phyloP scores from a whole-genome alignment of 2,888 invertebrate species.

The Dioctria linearis region DNA sequence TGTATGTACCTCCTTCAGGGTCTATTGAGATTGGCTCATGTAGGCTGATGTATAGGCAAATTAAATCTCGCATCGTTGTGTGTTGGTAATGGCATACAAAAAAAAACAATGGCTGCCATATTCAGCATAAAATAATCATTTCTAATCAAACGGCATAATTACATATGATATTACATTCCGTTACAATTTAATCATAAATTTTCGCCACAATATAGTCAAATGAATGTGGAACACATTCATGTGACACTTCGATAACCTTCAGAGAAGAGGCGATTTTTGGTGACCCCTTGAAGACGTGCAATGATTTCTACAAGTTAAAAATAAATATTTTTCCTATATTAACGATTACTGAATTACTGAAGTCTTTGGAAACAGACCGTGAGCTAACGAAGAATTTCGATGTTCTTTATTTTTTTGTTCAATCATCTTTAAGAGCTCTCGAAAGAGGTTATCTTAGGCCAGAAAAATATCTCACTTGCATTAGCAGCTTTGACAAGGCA shows the following conservation, averaged over 20 bases:
- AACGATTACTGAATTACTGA: background rate
- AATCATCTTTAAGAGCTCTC: background rate
- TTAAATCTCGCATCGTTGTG: too few relatives aligned
- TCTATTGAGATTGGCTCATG: background rate
- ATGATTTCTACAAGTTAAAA: background rate
- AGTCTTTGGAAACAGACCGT: constrained; percentile 9
- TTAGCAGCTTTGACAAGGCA: background rate
- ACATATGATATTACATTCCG: background rate
- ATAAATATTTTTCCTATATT: background rate
- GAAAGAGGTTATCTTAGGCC: constrained; percentile 8
- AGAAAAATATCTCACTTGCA: constrained; percentile 9
- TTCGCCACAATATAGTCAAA: background rate
- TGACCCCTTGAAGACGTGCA: background rate
- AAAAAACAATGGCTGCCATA: background rate
- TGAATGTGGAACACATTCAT: background rate
- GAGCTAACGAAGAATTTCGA: background rate
- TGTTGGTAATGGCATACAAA: too few relatives aligned
- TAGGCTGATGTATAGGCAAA: too few relatives aligned
- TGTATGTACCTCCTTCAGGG: background rate
- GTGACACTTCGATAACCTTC: background rate
- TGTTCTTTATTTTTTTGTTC: background rate
- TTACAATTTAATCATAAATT: background rate
- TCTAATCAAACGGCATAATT: background rate
- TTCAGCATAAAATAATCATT: background rate
- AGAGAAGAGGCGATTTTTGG: background rate